phyloP scores from a whole-genome alignment of 2,797 vertebrate genomes.

The Coendou prehensilis region DNA sequence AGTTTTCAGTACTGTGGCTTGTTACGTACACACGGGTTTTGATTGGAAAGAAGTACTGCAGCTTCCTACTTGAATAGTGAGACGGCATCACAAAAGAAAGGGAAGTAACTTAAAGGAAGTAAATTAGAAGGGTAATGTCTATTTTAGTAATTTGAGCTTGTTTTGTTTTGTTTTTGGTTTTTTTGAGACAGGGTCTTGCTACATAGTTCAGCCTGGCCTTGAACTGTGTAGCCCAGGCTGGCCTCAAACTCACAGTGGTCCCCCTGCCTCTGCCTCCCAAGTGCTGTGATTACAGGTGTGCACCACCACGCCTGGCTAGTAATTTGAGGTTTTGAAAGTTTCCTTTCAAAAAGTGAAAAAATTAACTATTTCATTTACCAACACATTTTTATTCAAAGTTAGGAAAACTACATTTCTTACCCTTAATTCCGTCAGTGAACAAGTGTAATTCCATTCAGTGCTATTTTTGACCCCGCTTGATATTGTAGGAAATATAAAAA shows the following conservation, averaged over 20 bases:
- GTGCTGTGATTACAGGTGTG: neutral
- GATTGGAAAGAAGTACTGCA: conserved; percentile 61
- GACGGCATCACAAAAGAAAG: conserved; percentile 62
- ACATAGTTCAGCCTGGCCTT: too few relatives aligned
- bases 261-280: neutral
- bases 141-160: conserved; percentile 52
- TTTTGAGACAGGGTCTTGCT: too few relatives aligned
- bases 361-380: conserved; percentile 26
- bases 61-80: conserved; percentile 72
- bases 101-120: conserved; percentile 76
- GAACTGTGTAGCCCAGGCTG: too few relatives aligned
- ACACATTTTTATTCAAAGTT: conserved; percentile 11
- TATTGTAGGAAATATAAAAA: conserved; percentile 34
- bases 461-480: neutral
- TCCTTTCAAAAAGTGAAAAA: conserved; percentile 53
- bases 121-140: conserved; percentile 52
- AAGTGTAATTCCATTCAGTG: neutral
- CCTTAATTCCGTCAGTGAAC: neutral
- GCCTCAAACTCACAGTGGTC: neutral
- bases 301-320: neutral
- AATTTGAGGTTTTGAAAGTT: conserved; percentile 70
- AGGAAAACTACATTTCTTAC: conserved; percentile 9
- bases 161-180: too few relatives aligned
- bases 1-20: neutral
- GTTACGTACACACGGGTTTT: conserved; percentile 14